Evolutionary conservation across 1,140 invertebrate genomes (phyloP), one percentile per base, ranked within the genome.

Genomic region (Apolygus lucorum): DNA sequence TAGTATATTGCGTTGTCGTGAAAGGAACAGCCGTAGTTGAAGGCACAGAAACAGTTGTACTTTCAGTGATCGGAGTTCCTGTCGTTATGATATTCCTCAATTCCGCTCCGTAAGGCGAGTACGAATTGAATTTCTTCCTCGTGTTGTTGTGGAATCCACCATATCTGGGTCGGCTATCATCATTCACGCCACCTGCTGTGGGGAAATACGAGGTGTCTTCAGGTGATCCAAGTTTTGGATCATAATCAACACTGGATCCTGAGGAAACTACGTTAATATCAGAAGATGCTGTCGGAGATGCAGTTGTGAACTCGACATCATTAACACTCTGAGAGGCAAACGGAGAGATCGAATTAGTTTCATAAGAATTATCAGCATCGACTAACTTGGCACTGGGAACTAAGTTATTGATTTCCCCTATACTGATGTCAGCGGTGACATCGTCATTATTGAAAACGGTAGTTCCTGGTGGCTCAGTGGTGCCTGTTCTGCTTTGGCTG

Each of bases 111-210:
- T 82, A 81, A 1, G 80, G 78, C 62, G 79, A 74, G 49, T 74
- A 75, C 28, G 72, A 72, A n/a, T 67, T 68, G 1, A 73, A 74
- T 64, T 67, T 70, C 49, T 73, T 70, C 25, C 75, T 54, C 22
- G 78, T 78, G 72, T 84, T 84, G 68, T 85, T 84, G 73, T 84
- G 82, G 72, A 83, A 81, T 1, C 79, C 81, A 11, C 81, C 80
- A 68, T 80, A 80, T 72, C 76, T 78, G n/a, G 78, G 77, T 25
- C 79, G 73, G 21, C 78, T 78, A 59, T 77, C 75, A 59, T 77
- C 79, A 63, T 74, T 70, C 0, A 74, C 63, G 13, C 73, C 71
- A 11, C 73, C 73, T 63, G 74, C 74, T 27, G 73, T 73, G 2
- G 81, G 81, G 68, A 82, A 82, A 68, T 82, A 82, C 73, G 77